A percentile compares a stretch with the other conserved stretches of the same genome.
phyloP scores from a whole-genome alignment of 2,888 invertebrate genomes.

The Silvanus unidentatus region DNA sequence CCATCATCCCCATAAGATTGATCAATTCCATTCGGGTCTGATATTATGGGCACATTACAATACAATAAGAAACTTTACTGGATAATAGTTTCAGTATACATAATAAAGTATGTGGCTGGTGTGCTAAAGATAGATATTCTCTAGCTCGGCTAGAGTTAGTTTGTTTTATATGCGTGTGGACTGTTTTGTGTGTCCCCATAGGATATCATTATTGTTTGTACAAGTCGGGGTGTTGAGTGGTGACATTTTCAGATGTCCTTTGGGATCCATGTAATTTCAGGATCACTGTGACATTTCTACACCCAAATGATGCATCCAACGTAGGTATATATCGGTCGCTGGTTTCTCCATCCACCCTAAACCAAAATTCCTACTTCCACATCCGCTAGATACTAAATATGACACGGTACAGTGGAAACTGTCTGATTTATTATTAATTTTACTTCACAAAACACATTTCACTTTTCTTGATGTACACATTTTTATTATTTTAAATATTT shows the following conservation, averaged over 20 bases:
- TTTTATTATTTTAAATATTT: conserved; percentile 6
- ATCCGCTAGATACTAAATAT: too few species aligned
- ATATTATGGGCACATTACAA: too few species aligned
- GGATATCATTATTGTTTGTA: conserved; percentile 44
- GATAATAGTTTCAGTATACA: neutral
- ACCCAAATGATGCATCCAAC: conserved; percentile 40
- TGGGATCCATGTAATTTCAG: conserved; percentile 45
- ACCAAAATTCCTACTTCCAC: conserved; percentile 20
- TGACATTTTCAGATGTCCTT: conserved; percentile 44
- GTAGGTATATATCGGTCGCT: conserved; percentile 19
- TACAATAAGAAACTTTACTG: too few species aligned
- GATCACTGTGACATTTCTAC: conserved; percentile 43
- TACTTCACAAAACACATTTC: conserved; percentile 1
- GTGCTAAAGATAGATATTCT: neutral
- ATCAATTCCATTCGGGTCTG: too few species aligned
- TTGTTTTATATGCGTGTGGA: conserved; percentile 3
- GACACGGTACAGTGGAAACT: conserved; percentile 19
- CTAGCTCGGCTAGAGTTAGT: neutral
- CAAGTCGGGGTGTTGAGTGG: conserved; percentile 43
- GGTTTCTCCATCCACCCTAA: conserved; percentile 4
- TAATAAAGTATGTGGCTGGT: neutral
- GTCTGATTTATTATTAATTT: conserved; percentile 25
- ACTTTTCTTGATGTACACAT: neutral
- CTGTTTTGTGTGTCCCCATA: conserved; percentile 24
- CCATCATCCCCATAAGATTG: too few species aligned